Evolutionary conservation across 2,888 invertebrate genomes (phyloP), one percentile per base, ranked within the genome.

Genomic region (Baronia brevicornis): DNA sequence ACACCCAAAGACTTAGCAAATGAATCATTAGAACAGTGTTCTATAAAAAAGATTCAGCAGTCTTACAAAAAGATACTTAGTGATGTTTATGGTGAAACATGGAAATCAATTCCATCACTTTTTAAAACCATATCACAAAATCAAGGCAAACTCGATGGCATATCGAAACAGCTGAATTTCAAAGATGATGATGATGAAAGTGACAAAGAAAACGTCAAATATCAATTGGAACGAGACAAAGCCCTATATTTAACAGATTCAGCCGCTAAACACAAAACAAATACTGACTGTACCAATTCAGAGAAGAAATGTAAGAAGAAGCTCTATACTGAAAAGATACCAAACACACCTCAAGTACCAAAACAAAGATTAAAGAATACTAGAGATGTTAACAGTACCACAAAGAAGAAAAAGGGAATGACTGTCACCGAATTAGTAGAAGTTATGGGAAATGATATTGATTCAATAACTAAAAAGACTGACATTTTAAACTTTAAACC

Each of bases 51-150:
- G 59, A 73, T 82, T 31, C 63, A 74, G 20, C 43, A 60, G 11
- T 80, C 80, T 0, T 80, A 84, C 26, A 73, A 69, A 36, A 82
- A 80, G 55, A 34, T 82, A 19, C 54, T 82, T 0, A 84, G 73
- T 9, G 85, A 87, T 35, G 49, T 88, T 1, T 88, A 88, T 12
- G 88, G 88, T n/a, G 68, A 78, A 23, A 55, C 63, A 4, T 88
- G 87, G 88, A 84, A 85, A 45, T 72, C 79, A 1, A 85, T 84
- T 30, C 82, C 84, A 1, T 62, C 60, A 3, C 49, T 85, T 25
- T 75, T 84, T 7, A 80, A 80, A 53, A 66, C 64, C 0, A 46
- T 67, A 25, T 50, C 59, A 13, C 53, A 60, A 0, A 69, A 66
- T 22, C 57, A 60, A 41, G 54, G 65, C 2, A 60, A 68, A 18